Base-by-base conservation (phyloP, 2,888 invertebrate genomes). In the Mesorhabditis spiculigera region DNA sequence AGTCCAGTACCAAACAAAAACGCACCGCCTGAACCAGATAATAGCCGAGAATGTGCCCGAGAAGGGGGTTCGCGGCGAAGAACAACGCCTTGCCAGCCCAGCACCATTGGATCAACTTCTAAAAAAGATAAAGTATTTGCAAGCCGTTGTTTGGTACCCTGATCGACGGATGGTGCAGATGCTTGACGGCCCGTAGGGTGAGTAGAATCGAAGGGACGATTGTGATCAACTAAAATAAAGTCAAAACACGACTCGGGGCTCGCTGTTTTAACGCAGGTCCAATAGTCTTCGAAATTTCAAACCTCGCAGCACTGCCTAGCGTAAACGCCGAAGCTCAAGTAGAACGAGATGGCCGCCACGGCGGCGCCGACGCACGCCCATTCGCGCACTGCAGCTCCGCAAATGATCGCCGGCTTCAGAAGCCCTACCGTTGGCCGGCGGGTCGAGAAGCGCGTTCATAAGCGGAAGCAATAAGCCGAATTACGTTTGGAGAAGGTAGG, bases 31-130 rank as follows among this genome's bases (percentile, higher is more conserved):
- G 10, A 13, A 50, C 8, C 8, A 50, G 10, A n/a, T 13, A 50
- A 50, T 13, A 50, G 58, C 58, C 58, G n/a, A n/a, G 8, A 50
- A 50, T 10, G n/a, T 50, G 58, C n/a, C n/a, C 58, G n/a, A 50
- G 58, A 10, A 50, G n/a, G 58, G 58, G 58, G n/a, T 10, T 50
- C n/a, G 10, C 58, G 1, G n/a, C 10, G n/a, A 50, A n/a, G 58
- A 50, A 50, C 58, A 50, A n/a, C 58, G n/a, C 58, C n/a, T 50
- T 50, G 8, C 58, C 58, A 50, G 58, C 58, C 58, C 58, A 50
- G n/a, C n/a, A n/a, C 58, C 58, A 50, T 13, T 10, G 8, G 58
- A 50, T 50, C 10, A 50, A n/a, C n/a, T 50, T 50, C 58, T 50
- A 50, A 50, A 50, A 50, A 50, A 50, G n/a, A 13, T 50, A 50